Evolutionary conservation across 2,888 invertebrate species (phyloP).

Genomic region (Pseudeuparius sepicola): DNA sequence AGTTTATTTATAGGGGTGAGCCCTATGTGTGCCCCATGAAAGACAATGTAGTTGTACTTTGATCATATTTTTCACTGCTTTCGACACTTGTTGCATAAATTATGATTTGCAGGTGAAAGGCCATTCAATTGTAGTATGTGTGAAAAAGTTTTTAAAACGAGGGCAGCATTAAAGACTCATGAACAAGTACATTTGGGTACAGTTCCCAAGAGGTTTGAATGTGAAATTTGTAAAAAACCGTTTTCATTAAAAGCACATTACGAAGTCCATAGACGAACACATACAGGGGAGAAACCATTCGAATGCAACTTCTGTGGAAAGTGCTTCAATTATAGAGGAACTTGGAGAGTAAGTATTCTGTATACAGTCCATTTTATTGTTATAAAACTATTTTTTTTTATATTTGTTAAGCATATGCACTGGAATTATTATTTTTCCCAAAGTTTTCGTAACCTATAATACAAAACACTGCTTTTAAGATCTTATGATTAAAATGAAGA

Average conservation of each 20-base stretch:
- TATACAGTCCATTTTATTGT: not conserved
- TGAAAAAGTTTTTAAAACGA: conserved; percentile 24
- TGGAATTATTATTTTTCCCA: no score
- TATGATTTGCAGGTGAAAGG: conserved; percentile 16
- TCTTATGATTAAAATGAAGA: no score
- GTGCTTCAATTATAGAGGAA: conserved; percentile 22
- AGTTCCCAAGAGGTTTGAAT: conserved; percentile 19
- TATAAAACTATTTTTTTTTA: not conserved
- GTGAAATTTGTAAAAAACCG: conserved; percentile 20
- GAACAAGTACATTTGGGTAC: conserved; percentile 21
- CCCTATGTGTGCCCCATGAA: no score
- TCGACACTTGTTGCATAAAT: no score
- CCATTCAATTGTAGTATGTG: conserved; percentile 21
- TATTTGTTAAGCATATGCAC: no score
- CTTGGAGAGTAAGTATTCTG: conserved; percentile 18
- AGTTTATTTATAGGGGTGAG: no score
- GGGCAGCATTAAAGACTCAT: conserved; percentile 24
- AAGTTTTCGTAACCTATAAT: no score
- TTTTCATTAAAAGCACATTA: conserved; percentile 21
- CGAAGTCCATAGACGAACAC: conserved; percentile 25
- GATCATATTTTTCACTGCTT: no score
- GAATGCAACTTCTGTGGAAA: conserved; percentile 24
- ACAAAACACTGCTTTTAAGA: no score
- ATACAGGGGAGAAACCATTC: conserved; percentile 28
- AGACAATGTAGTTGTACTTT: no score